Conservation (phyloP, 2,113 vertebrate species). For the Phyllostomus discolor region DNA sequence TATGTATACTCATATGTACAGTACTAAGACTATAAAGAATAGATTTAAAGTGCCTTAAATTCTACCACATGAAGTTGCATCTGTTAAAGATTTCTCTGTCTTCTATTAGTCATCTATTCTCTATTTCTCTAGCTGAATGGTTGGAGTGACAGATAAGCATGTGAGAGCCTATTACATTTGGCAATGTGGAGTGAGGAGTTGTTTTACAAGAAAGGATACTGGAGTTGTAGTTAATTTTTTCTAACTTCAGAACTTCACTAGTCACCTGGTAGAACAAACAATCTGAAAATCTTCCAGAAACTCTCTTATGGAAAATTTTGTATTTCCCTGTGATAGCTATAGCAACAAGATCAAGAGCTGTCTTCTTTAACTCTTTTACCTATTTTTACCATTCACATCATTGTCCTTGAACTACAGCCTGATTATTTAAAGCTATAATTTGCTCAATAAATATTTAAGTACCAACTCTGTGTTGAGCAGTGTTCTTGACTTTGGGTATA, state of each 20-base stretch:
- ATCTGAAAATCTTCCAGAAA: neutral
- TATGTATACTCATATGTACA: neutral
- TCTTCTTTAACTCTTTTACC: neutral
- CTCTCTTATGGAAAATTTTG: neutral
- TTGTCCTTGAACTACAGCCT: neutral
- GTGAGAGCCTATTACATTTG: neutral
- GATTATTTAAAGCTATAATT: neutral
- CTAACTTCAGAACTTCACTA: neutral
- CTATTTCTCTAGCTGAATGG: neutral
- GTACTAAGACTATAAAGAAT: neutral
- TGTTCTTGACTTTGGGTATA: neutral
- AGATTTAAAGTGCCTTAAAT: neutral
- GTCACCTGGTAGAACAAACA: neutral
- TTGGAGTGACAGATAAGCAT: neutral
- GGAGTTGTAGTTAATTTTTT: neutral
- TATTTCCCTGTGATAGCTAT: neutral
- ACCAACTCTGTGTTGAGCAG: neutral
- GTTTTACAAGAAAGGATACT: neutral
- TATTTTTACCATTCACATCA: neutral
- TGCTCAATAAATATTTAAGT: neutral
- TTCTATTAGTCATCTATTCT: neutral
- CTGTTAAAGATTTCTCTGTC: neutral
- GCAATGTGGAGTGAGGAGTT: neutral
- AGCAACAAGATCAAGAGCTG: neutral
- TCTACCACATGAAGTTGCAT: neutral